phyloP scores from a whole-genome alignment of 2,888 invertebrate species.

The Epinotia nisella region DNA sequence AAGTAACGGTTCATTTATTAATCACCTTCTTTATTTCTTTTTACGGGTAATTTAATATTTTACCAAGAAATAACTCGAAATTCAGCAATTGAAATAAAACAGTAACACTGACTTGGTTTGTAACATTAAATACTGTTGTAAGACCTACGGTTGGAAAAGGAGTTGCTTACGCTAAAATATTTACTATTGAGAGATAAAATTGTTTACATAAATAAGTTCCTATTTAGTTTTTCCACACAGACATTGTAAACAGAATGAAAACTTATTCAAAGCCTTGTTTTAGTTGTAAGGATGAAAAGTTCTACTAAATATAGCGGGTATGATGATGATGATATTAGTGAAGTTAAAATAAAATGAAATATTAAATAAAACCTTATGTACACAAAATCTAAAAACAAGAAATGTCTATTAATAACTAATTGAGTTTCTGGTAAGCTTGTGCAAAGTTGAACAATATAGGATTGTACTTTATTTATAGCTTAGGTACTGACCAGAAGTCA shows the following conservation, averaged over 20 bases:
- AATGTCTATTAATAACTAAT: background rate
- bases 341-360: conserved; percentile 3
- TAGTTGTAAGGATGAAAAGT: background rate
- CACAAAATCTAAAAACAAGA: background rate
- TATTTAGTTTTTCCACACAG: no score
- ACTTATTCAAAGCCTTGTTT: background rate
- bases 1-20: conserved; percentile 13
- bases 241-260: background rate
- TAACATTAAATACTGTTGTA: background rate
- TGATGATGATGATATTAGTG: background rate
- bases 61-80: background rate
- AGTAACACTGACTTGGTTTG: background rate
- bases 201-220: no score
- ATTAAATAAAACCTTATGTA: background rate
- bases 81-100: background rate
- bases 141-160: background rate
- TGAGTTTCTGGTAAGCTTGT: conserved; percentile 6
- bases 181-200: background rate
- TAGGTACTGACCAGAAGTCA: background rate
- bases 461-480: background rate
- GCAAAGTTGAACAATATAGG: background rate
- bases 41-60: conserved; percentile 4
- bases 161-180: background rate
- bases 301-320: background rate
- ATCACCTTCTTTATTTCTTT: background rate